Evolutionary conservation across 2,888 invertebrate genomes (phyloP).

Genomic region (Helleia helle): DNA sequence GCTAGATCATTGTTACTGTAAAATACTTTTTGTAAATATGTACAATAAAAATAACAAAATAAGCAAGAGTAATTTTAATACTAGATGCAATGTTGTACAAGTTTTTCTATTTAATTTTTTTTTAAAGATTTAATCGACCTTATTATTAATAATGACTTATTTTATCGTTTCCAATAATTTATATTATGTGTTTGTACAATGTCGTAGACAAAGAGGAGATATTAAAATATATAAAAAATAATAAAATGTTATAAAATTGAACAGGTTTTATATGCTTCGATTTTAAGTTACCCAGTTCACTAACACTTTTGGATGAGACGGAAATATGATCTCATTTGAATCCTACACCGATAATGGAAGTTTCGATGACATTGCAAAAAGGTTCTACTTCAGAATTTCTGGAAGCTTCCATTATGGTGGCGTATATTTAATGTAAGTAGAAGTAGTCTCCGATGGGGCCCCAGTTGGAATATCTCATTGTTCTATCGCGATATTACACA

Average conservation of each 20-base stretch:
- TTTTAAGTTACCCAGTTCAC: constrained; percentile 39
- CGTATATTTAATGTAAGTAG: constrained; percentile 40
- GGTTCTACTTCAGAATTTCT: constrained; percentile 29
- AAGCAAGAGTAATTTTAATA: constrained; percentile 63
- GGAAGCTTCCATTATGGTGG: constrained; percentile 42
- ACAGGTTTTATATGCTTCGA: constrained; percentile 55
- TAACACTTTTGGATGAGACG: constrained; percentile 45
- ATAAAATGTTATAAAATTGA: constrained; percentile 66
- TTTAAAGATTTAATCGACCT: constrained; percentile 71
- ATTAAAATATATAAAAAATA: constrained; percentile 70
- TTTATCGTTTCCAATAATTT: constrained; percentile 72
- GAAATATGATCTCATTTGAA: constrained; percentile 43
- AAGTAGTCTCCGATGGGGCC: constrained; percentile 60
- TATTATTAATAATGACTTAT: constrained; percentile 70
- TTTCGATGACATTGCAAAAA: constrained; percentile 26
- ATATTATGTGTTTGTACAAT: constrained; percentile 70
- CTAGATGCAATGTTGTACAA: constrained; percentile 73
- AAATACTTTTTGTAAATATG: constrained; percentile 70
- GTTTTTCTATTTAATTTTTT: constrained; percentile 63
- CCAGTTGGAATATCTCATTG: constrained; percentile 48
- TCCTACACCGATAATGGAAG: constrained; percentile 45
- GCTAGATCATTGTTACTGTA: constrained; percentile 73
- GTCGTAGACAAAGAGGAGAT: constrained; percentile 63
- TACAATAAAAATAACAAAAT: constrained; percentile 64
- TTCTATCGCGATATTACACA: constrained; percentile 51